phyloP scores from a whole-genome alignment of 1,140 invertebrate species.

The Anadara kagoshimensis region DNA sequence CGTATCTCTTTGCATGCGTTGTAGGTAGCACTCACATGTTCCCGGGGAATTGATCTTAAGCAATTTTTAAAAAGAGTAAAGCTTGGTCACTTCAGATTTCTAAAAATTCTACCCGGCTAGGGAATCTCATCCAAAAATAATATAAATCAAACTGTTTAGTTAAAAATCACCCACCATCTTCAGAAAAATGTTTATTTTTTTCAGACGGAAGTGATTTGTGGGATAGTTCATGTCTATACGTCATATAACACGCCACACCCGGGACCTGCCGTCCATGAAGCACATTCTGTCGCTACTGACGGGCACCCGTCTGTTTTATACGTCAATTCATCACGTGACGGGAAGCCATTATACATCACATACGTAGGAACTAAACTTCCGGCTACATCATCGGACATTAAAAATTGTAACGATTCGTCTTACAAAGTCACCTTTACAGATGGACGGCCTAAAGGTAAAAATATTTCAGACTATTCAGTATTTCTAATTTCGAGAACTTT shows the following conservation, averaged over 20 bases:
- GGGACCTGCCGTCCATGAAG: conserved; percentile 28
- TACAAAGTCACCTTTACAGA: not conserved
- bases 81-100: too few relatives aligned
- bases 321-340: conserved; percentile 16
- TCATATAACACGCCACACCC: conserved; percentile 40
- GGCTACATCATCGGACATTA: conserved; percentile 1
- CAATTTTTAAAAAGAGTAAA: too few relatives aligned
- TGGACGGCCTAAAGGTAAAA: conserved; percentile 6
- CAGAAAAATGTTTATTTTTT: too few relatives aligned
- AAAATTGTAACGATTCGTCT: conserved; percentile 20
- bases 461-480: not conserved
- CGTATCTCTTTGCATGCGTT: too few relatives aligned
- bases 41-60: too few relatives aligned
- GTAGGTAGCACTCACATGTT: too few relatives aligned
- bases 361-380: conserved; percentile 31
- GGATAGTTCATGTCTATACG: conserved; percentile 34
- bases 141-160: too few relatives aligned
- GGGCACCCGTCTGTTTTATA: conserved; percentile 25
- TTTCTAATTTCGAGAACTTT: not conserved
- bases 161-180: too few relatives aligned
- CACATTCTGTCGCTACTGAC: conserved; percentile 27
- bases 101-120: too few relatives aligned
- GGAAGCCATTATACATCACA: conserved; percentile 35
- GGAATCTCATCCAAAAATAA: too few relatives aligned
- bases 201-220: conserved; percentile 32